Conservation (phyloP, 2,888 invertebrate genomes). For the Lycocerus yunnanus region DNA sequence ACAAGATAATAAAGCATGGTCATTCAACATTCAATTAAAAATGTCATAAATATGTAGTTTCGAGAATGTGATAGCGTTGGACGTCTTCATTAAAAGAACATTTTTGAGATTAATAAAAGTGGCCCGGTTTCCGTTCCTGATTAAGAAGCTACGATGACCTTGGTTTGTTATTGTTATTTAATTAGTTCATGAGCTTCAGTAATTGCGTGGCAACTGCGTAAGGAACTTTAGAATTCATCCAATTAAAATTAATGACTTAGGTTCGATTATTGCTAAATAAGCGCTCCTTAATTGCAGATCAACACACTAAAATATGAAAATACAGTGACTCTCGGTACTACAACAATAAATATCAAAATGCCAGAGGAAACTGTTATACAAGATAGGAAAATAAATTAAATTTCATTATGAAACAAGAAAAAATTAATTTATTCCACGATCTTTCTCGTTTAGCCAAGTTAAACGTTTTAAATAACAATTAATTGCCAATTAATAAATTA, state of each 20-base stretch:
- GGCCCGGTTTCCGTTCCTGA: slow-evolving; percentile 33
- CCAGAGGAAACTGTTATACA: slow-evolving; percentile 20
- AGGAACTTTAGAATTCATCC: slow-evolving; percentile 42
- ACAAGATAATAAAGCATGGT: too few species aligned
- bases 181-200: slow-evolving; percentile 44
- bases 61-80: background rate
- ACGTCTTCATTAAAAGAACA: slow-evolving; percentile 11
- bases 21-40: too few species aligned
- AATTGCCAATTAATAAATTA: slow-evolving; percentile 26
- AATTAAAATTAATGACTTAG: slow-evolving; percentile 49
- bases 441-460: slow-evolving; percentile 16
- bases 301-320: slow-evolving; percentile 31
- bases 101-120: slow-evolving; percentile 16
- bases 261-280: slow-evolving; percentile 45
- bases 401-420: slow-evolving; percentile 24
- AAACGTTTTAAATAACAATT: slow-evolving; percentile 18
- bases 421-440: slow-evolving; percentile 9
- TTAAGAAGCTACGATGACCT: slow-evolving; percentile 33
- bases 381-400: slow-evolving; percentile 20
- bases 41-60: background rate
- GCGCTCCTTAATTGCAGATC: slow-evolving; percentile 41
- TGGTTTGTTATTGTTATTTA: slow-evolving; percentile 42
- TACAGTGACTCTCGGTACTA: slow-evolving; percentile 1
- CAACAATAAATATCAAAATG: slow-evolving; percentile 20
- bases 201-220: slow-evolving; percentile 44